Conservation (phyloP, 2,797 vertebrate species). For the Poecilia picta region DNA sequence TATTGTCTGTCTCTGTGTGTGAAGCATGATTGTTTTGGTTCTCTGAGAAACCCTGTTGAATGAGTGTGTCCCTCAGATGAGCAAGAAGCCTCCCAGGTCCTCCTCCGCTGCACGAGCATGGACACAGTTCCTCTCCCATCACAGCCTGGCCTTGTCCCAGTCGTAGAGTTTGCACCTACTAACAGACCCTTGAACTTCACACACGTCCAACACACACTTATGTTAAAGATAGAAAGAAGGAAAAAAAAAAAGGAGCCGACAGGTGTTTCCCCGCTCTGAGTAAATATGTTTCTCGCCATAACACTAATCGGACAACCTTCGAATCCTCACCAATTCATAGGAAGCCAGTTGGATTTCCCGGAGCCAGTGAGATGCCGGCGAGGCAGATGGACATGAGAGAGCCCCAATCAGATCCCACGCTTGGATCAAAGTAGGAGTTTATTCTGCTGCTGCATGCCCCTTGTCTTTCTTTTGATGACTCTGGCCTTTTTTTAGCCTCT, state of each 20-base stretch:
- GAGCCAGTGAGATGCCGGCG: constrained; percentile 86
- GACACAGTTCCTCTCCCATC: constrained; percentile 46
- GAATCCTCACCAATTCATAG: constrained; percentile 82
- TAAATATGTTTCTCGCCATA: constrained; percentile 69
- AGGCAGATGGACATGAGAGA: constrained; percentile 88
- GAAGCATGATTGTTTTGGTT: constrained; percentile 73
- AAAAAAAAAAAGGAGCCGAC: constrained; percentile 26
- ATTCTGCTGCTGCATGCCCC: constrained; percentile 85
- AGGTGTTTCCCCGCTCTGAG: constrained; percentile 61
- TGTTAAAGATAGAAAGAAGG: constrained; percentile 18
- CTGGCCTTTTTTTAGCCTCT: constrained; percentile 52
- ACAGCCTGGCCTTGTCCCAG: constrained; percentile 57
- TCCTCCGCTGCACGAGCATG: constrained; percentile 52
- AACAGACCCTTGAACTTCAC: constrained; percentile 66
- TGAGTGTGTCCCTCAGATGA: constrained; percentile 61
- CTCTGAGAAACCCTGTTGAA: constrained; percentile 58
- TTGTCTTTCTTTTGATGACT: constrained; percentile 74
- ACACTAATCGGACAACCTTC: constrained; percentile 83
- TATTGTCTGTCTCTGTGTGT: constrained; percentile 72
- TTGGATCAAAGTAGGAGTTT: constrained; percentile 88
- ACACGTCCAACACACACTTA: constrained; percentile 51
- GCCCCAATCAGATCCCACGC: constrained; percentile 87
- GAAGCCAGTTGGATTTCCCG: constrained; percentile 86
- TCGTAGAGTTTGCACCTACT: constrained; percentile 49
- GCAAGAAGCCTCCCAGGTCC: constrained; percentile 44